phyloP scores from a whole-genome alignment of 2,797 vertebrate species.

The Aulostomus chinensis region DNA sequence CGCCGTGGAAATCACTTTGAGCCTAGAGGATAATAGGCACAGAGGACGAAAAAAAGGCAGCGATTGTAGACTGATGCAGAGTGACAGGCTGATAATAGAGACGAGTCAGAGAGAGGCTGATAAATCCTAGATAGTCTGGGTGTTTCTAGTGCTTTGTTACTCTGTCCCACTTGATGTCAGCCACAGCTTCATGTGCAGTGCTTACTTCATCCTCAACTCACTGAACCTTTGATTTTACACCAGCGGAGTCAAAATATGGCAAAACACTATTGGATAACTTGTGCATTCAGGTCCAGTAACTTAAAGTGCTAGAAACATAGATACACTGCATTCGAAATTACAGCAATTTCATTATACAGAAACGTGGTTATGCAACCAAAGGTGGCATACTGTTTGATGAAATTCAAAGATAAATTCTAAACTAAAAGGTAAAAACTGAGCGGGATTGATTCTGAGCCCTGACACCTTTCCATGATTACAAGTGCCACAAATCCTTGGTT shows the following conservation, averaged over 20 bases:
- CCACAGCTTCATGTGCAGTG: neutral
- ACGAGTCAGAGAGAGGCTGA: slow-evolving; percentile 20
- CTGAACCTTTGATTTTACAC: neutral
- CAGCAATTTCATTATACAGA: too few species aligned
- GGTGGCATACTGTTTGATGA: neutral
- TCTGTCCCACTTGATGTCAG: slow-evolving; percentile 5
- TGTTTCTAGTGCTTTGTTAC: slow-evolving; percentile 22
- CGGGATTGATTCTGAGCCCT: neutral
- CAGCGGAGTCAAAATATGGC: neutral
- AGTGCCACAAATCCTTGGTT: neutral
- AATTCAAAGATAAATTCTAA: neutral
- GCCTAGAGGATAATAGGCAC: slow-evolving; percentile 25
- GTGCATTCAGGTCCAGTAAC: too few species aligned
- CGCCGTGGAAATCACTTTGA: slow-evolving; percentile 61
- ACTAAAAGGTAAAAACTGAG: neutral
- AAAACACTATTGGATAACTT: too few species aligned
- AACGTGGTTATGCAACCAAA: neutral
- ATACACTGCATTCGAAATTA: neutral
- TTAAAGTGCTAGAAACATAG: too few species aligned
- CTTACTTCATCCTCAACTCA: slow-evolving; percentile 5
- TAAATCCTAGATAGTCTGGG: slow-evolving; percentile 29
- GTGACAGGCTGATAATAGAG: slow-evolving; percentile 33
- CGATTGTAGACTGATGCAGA: slow-evolving; percentile 38
- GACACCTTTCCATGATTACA: neutral
- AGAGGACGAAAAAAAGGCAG: slow-evolving; percentile 15